These are phyloP conservation scores for Heliconius cydno DNA, from an alignment of 2,888 invertebrate genomes.

Conservation along the genomic window DNA sequence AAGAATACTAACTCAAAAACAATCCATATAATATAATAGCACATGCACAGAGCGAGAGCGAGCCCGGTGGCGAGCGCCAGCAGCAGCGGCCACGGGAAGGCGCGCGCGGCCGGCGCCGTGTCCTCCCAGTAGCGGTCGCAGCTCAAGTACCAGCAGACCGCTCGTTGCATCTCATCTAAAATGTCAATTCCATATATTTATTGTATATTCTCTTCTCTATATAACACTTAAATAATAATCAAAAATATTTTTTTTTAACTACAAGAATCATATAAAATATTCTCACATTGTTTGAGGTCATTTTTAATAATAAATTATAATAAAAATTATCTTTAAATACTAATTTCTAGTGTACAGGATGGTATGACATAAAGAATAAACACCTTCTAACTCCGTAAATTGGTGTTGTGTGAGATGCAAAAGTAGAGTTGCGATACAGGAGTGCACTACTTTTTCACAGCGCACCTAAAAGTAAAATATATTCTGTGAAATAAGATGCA, in stretches of 20 bases:
- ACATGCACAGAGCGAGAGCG: constrained; percentile 92
- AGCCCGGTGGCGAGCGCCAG: constrained; percentile 91
- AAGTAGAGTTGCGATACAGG: constrained; percentile 91
- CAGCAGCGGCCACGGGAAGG: constrained; percentile 91
- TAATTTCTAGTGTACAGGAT: not conserved
- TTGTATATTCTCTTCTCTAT: not conserved
- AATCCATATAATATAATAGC: constrained; percentile 96
- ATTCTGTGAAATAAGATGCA: not conserved
- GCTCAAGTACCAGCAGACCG: constrained; percentile 95
- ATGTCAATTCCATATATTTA: not conserved
- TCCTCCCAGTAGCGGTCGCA: constrained; percentile 97
- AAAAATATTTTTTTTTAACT: not conserved
- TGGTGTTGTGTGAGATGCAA: constrained; percentile 91
- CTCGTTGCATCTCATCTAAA: constrained; percentile 93
- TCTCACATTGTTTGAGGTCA: not conserved
- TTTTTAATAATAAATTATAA: not conserved
- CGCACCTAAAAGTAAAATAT: constrained; percentile 68
- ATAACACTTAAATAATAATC: not conserved
- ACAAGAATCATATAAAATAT: not conserved
- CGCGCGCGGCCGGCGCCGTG: constrained; percentile 87
- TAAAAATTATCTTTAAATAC: not conserved
- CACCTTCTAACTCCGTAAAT: constrained; percentile 94
- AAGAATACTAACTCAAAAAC: constrained; percentile 92
- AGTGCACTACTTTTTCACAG: constrained; percentile 90
- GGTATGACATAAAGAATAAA: constrained; percentile 16